Conservation (phyloP, 2,888 invertebrate genomes). For the Drosophila greeni region DNA sequence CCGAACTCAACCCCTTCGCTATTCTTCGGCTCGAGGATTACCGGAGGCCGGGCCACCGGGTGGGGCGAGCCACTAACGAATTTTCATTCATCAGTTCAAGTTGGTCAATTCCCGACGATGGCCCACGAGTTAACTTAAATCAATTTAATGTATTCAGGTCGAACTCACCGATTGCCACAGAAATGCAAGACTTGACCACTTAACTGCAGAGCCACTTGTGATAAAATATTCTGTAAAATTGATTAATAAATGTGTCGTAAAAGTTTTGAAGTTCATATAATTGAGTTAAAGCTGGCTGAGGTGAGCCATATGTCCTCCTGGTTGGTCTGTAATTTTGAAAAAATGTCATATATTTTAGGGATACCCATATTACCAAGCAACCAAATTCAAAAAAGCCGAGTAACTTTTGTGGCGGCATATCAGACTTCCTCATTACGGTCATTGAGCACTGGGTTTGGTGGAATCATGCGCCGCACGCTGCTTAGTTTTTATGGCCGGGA, state of each 20-base stretch:
- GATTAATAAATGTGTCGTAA: not conserved
- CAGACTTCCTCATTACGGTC: slow-evolving; percentile 8
- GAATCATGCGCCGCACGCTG: slow-evolving; percentile 25
- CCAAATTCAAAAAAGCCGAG: not conserved
- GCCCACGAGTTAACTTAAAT: not conserved
- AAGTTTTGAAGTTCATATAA: not conserved
- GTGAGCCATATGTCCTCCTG: not conserved
- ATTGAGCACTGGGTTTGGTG: slow-evolving; percentile 12
- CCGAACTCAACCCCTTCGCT: not conserved
- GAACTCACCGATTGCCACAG: not conserved
- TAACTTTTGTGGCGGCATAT: slow-evolving; percentile 9
- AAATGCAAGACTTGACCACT: not conserved
- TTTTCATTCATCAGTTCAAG: slow-evolving; percentile 32
- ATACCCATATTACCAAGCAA: not conserved
- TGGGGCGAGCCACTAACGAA: slow-evolving; percentile 44
- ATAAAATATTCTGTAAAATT: not conserved
- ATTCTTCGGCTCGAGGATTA: slow-evolving; percentile 3
- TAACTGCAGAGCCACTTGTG: not conserved
- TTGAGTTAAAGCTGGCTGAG: not conserved
- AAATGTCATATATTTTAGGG: not conserved
- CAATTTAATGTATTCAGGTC: not conserved
- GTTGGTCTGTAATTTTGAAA: not conserved
- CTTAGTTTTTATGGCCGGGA: slow-evolving; percentile 39
- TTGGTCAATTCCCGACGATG: slow-evolving; percentile 6
- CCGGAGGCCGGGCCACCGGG: slow-evolving; percentile 10